These are phyloP conservation scores for Bungarus multicinctus DNA, from an alignment of 2,113 vertebrate species.

Conservation along the genomic window DNA sequence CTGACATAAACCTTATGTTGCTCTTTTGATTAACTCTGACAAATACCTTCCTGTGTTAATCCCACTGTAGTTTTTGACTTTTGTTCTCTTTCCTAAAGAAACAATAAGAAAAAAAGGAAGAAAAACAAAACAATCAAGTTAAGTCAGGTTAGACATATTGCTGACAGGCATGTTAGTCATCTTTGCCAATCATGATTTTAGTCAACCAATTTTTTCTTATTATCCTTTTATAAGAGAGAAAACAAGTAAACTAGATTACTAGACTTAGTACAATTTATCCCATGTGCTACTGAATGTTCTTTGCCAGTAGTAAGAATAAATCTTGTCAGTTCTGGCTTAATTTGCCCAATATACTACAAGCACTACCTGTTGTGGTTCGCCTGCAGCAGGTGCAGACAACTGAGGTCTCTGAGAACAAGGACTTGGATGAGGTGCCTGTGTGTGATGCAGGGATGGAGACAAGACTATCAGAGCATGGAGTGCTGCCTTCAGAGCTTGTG, in stretches of 20 bases:
- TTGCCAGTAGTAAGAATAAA: background rate
- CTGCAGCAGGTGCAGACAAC: too few relatives aligned
- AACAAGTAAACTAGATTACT: background rate
- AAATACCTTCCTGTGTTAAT: background rate
- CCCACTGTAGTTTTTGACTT: background rate
- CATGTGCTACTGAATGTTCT: background rate
- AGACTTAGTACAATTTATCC: background rate
- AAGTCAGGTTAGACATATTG: background rate
- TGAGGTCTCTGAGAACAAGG: too few relatives aligned
- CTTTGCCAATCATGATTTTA: background rate
- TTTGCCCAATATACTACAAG: background rate
- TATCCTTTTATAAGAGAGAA: background rate
- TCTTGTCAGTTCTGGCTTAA: background rate
- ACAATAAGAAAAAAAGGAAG: background rate
- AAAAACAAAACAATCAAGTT: background rate
- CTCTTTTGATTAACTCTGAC: background rate
- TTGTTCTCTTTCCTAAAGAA: background rate
- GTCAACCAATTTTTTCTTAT: background rate
- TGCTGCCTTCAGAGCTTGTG: too few relatives aligned
- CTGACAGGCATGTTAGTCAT: background rate
- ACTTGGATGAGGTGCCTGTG: too few relatives aligned
- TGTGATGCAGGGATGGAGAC: too few relatives aligned
- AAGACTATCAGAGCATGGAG: too few relatives aligned
- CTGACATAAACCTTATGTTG: background rate
- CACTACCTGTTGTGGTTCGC: background rate